Percentiles rank a stretch among this genome's conserved stretches.
Evolutionary conservation across 2,888 invertebrate species (phyloP).

Genomic region (Diplazon laetatorius): DNA sequence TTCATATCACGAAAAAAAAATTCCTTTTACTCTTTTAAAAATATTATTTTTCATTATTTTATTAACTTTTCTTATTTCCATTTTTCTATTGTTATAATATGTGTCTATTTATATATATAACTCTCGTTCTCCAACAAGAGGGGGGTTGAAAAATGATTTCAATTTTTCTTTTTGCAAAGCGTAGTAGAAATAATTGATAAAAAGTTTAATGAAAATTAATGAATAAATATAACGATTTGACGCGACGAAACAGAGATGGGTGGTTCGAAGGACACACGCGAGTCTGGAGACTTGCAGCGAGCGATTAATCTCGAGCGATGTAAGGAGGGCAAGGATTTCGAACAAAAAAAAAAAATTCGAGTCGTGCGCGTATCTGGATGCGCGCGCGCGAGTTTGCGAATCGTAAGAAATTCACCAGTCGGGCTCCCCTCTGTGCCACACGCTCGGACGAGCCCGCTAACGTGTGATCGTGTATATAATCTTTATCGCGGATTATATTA

Average conservation of each 20-base stretch:
- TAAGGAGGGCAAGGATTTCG: conserved; percentile 51
- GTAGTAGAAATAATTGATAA: conserved; percentile 5
- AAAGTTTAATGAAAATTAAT: conserved; percentile 23
- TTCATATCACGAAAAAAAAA: too few relatives aligned
- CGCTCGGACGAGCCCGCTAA: conserved; percentile 16
- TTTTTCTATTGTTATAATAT: too few relatives aligned
- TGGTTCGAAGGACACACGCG: conserved; percentile 6
- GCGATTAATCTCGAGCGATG: conserved; percentile 65
- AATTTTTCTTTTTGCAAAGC: too few relatives aligned
- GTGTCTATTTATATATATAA: too few relatives aligned
- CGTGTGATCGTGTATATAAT: not conserved
- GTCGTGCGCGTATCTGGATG: too few relatives aligned
- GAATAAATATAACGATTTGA: conserved; percentile 51
- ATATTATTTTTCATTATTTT: too few relatives aligned
- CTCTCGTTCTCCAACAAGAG: too few relatives aligned
- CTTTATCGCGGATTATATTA: conserved; percentile 61
- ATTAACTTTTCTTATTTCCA: too few relatives aligned
- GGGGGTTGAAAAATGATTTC: too few relatives aligned
- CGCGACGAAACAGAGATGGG: conserved; percentile 49
- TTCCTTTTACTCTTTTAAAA: too few relatives aligned
- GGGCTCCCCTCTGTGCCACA: conserved; percentile 35
- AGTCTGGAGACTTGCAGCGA: conserved; percentile 39
- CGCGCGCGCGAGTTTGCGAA: not conserved
- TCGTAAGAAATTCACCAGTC: conserved; percentile 15
- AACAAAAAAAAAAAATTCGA: conserved; percentile 37